Evolutionary conservation across 2,888 invertebrate genomes (phyloP).

Genomic region (Pecten maximus): DNA sequence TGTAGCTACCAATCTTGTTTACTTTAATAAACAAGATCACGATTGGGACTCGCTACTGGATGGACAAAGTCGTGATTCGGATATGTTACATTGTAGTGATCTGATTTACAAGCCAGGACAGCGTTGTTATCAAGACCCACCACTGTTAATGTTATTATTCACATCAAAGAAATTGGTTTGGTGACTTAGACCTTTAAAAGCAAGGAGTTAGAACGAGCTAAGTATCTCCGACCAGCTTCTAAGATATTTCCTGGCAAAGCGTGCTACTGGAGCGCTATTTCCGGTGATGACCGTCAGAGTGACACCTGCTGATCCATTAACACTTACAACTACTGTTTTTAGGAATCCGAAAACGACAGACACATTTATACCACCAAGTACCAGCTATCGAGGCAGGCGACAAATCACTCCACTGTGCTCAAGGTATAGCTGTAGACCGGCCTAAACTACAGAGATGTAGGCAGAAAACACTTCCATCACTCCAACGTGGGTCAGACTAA

Average conservation of each 20-base stretch:
- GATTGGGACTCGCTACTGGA: too few species aligned
- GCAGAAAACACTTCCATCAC: not conserved
- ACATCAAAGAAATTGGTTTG: not conserved
- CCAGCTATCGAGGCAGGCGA: not conserved
- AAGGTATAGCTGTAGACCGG: not conserved
- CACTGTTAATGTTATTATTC: not conserved
- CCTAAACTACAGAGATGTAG: not conserved
- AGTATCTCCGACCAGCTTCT: not conserved
- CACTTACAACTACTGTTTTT: constrained; percentile 4
- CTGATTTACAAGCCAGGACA: too few species aligned
- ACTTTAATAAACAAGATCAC: too few species aligned
- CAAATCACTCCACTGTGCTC: not conserved
- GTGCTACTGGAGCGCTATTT: constrained; percentile 22
- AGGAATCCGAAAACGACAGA: not conserved
- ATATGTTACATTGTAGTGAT: too few species aligned
- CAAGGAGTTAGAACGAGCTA: not conserved
- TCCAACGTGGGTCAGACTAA: not conserved
- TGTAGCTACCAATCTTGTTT: too few species aligned
- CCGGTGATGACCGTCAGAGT: not conserved
- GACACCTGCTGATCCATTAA: not conserved
- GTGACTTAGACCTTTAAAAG: not conserved
- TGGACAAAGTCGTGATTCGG: too few species aligned
- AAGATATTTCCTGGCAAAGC: not conserved
- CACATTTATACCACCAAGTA: not conserved
- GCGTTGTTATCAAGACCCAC: not conserved